A percentile compares a stretch with the other conserved stretches of the same genome.
phyloP scores from a whole-genome alignment of 2,888 invertebrate genomes.

The Campoplex nolae region DNA sequence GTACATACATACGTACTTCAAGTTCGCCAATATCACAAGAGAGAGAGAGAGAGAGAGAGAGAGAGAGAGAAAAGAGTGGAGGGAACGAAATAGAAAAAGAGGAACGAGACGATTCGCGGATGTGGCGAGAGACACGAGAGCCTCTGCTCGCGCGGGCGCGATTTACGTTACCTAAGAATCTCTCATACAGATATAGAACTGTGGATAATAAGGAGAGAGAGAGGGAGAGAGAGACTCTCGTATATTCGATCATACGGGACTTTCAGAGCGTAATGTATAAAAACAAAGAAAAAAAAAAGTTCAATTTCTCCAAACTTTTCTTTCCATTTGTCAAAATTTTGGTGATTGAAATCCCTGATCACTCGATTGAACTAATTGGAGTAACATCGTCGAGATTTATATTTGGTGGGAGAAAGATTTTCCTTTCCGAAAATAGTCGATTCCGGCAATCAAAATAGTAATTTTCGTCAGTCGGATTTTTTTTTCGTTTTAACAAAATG shows the following conservation, averaged over 20 bases:
- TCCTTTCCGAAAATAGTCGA: too few relatives aligned
- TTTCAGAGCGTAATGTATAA: neutral
- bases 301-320: neutral
- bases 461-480: too few relatives aligned
- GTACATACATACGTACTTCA: slow-evolving; percentile 43
- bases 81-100: slow-evolving; percentile 45
- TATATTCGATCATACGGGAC: neutral
- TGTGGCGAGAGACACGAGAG: slow-evolving; percentile 50
- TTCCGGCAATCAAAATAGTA: too few relatives aligned
- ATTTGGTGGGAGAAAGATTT: too few relatives aligned
- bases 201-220: slow-evolving; percentile 39
- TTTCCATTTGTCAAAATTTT: neutral
- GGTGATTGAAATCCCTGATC: neutral
- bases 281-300: too few relatives aligned
- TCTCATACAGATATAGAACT: slow-evolving; percentile 66
- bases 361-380: neutral
- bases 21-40: slow-evolving; percentile 7
- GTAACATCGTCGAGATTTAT: too few relatives aligned
- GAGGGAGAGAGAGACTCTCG: neutral
- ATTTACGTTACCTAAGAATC: slow-evolving; percentile 80
- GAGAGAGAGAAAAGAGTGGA: slow-evolving; percentile 21
- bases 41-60: slow-evolving; percentile 38
- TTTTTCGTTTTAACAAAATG: too few relatives aligned
- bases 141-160: slow-evolving; percentile 70
- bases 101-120: slow-evolving; percentile 62